Conservation (phyloP, 2,888 invertebrate species). For the Stenurella melanura region DNA sequence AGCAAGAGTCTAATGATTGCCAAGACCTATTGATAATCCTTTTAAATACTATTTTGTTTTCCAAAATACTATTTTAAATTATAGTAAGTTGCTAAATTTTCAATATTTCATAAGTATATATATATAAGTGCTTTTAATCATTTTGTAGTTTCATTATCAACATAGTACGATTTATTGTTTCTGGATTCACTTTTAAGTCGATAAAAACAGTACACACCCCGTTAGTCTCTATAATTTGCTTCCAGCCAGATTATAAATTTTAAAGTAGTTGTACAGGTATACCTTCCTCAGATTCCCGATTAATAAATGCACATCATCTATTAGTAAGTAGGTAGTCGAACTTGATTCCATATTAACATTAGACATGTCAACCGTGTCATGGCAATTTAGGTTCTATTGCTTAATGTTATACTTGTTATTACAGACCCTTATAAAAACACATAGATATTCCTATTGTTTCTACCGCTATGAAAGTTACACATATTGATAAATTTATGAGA, state of each 20-base stretch:
- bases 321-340: neutral
- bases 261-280: neutral
- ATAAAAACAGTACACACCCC: neutral
- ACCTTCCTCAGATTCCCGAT: neutral
- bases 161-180: neutral
- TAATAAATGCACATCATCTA: neutral
- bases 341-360: neutral
- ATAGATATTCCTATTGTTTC: too few relatives aligned
- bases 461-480: too few relatives aligned
- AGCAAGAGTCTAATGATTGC: too few relatives aligned
- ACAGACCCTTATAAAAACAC: too few relatives aligned
- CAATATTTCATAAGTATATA: neutral
- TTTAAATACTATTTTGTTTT: too few relatives aligned
- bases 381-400: too few relatives aligned
- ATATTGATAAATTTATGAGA: too few relatives aligned
- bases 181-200: neutral
- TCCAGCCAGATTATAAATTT: too few relatives aligned
- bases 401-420: too few relatives aligned
- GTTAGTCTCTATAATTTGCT: neutral
- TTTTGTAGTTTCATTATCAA: neutral
- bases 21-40: too few relatives aligned
- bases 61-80: too few relatives aligned
- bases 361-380: neutral
- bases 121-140: neutral
- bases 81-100: too few relatives aligned